Evolutionary conservation across 2,797 vertebrate species (phyloP), one percentile per base, ranked within the genome.

Genomic region (Hydrolagus colliei): DNA sequence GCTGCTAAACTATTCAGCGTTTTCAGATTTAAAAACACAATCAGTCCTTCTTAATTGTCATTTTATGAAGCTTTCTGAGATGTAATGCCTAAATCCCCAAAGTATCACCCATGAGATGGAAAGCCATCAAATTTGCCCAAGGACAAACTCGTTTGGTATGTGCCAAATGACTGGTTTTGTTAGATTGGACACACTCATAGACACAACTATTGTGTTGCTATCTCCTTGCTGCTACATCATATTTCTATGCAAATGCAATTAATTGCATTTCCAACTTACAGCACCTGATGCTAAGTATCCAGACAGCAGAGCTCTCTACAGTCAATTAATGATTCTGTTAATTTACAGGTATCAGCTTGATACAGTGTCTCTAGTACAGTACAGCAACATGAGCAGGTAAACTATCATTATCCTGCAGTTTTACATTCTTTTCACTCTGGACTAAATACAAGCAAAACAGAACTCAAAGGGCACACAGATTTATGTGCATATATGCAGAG

Each of bases 91-190:
- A 65, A 32, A 84, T 52, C 41, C 41, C 41, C 41, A 35, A 68
- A n/a, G 9, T 84, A 65, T 84, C 79, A 67, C 9, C 11, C 5
- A 12, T 14, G 71, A 84, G 35, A 18, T 35, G 20, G 65, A 35
- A 71, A 71, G 35, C 32, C 32, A 68, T 84, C 35, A 68, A 84
- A 71, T 82, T 35, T 84, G 10, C 71, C 27, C 79, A 84, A 84
- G 79, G 79, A 84, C 79, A 71, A 84, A 84, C 32, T 41, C 18
- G 32, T 84, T 63, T 84, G 79, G 65, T 41, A 65, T 65, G 71
- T 84, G 79, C 35, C 65, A 84, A 84, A 84, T 52, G 32, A 84
- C 27, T 84, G 67, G 65, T 2, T 41, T 84, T 84, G 79, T 84
- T 84, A 84, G 65, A 63, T 71, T 84, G 65, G 68, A 84, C 65